Base-by-base conservation (phyloP, 2,797 vertebrate species). In the Philypnodon macrostomus region DNA sequence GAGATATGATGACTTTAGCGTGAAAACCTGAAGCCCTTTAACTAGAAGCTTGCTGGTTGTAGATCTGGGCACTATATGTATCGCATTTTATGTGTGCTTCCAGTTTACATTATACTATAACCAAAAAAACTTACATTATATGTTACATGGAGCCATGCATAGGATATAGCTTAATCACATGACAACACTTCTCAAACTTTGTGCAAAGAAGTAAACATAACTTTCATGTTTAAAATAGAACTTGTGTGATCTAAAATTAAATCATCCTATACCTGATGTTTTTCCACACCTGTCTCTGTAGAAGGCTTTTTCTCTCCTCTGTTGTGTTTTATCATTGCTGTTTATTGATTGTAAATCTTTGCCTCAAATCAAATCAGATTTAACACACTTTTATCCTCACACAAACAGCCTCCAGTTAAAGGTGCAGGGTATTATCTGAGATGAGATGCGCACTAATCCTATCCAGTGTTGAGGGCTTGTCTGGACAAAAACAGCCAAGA, bases 301-400 rank as follows among this genome's bases (percentile, higher is more conserved):
- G n/a, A 30, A 30, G 30, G 21, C 44, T 29, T 34, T 26, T 53
- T 3, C 18, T 18, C 47, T 2, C 8, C 31, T 23, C 10, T 34
- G 30, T 33, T 23, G 29, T 68, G 40, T 62, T 54, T n/a, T 47
- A 51, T 57, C 16, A 40, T 44, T 34, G 48, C 10, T 10, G 29
- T 13, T 27, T 66, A 75, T 65, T 58, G 64, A 67, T 61, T 55
- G 9, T 27, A 35, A 41, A 59, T 62, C 46, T 66, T 17, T 50
- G 30, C 30, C 15, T 16, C 27, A 60, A 67, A 60, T 71, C 53
- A 39, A 49, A 71, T 73, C 54, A 40, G n/a, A 63, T 65, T 76
- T 54, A 44, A 63, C 33, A 31, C 26, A 31, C 41, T 53, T 60
- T 53, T 44, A 47, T 32, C 46, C 35, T 54, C 50, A 42, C 26